Conservation (phyloP, 1,140 invertebrate genomes). For the Drosophila biarmipes region DNA sequence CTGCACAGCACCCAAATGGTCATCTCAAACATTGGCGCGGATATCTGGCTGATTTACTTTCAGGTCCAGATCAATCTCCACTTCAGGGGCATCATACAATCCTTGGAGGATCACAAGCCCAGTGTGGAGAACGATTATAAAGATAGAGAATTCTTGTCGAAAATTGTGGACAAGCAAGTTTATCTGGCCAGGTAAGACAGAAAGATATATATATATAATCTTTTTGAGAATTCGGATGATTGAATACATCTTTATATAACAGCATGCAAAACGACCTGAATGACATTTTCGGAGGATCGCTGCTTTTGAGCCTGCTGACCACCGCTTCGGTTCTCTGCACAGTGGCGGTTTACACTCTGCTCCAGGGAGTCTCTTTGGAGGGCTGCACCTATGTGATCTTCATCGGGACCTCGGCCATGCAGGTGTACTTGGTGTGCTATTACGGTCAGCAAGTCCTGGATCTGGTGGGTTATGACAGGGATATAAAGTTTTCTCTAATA, state of each 20-base stretch:
- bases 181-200: conserved; percentile 42
- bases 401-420: conserved; percentile 35
- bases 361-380: conserved; percentile 50
- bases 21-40: conserved; percentile 45
- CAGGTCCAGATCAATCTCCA: conserved; percentile 62
- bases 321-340: conserved; percentile 54
- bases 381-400: conserved; percentile 48
- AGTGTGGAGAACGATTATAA: conserved; percentile 3
- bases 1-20: conserved; percentile 55
- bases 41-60: conserved; percentile 61
- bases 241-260: too few species aligned
- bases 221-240: too few species aligned
- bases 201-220: neutral
- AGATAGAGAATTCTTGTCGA: conserved; percentile 40
- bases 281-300: conserved; percentile 36
- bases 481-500: too few species aligned
- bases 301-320: conserved; percentile 52
- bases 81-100: conserved; percentile 41
- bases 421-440: conserved; percentile 58
- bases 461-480: conserved; percentile 6
- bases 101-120: conserved; percentile 38
- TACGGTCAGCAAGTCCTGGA: conserved; percentile 51
- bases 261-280: conserved; percentile 51
- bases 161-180: conserved; percentile 53
- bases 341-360: conserved; percentile 40